Evolutionary conservation across 1,140 invertebrate species (phyloP), one percentile per base, ranked within the genome.

Genomic region (Pseudomyrmex sp.): DNA sequence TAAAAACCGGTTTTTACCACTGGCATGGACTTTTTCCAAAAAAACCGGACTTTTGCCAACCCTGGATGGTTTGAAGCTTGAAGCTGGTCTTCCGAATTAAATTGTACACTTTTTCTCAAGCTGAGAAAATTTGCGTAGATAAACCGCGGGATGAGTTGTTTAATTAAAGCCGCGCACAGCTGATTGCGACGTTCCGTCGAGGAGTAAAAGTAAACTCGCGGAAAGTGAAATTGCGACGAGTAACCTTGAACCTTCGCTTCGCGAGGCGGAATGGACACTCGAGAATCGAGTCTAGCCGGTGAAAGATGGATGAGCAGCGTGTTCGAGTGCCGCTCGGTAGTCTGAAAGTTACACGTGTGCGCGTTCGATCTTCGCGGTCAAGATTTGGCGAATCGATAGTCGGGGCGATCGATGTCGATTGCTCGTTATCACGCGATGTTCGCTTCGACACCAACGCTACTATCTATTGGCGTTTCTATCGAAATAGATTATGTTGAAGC

Each of bases 281-380:
- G 83, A 85, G 73, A 72, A 82, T 80, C 52, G 87, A 35, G 72
- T 85, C 66, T 84, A 56, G 75, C 54, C 61, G 7, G 87, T 80
- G 66, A 80, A 88, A 77, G 87, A 88, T 88, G 73, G 83, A 88
- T 88, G 87, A 88, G 73, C 69, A 73, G 63, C 75, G 74, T 52
- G 68, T 84, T 84, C 69, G 26, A 86, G 69, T 74, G 12, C 59
- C 68, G 85, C 74, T 70, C 69, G 77, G 73, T 68, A 74, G 82
- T 52, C 5, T 61, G 72, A 75, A 85, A 80, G 79, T 85, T 35
- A 52, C 9, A 58, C 80, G 84, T 76, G 66, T 44, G 56, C 59
- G 68, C 46, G 73, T 52, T 23, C 62, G 23, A 46, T 15, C 61
- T 70, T 61, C 62, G 26, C 44, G 59, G 12, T 58, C 66, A 61